Base-by-base conservation (phyloP, 2,797 vertebrate genomes). In the Anolis apletophallus region DNA sequence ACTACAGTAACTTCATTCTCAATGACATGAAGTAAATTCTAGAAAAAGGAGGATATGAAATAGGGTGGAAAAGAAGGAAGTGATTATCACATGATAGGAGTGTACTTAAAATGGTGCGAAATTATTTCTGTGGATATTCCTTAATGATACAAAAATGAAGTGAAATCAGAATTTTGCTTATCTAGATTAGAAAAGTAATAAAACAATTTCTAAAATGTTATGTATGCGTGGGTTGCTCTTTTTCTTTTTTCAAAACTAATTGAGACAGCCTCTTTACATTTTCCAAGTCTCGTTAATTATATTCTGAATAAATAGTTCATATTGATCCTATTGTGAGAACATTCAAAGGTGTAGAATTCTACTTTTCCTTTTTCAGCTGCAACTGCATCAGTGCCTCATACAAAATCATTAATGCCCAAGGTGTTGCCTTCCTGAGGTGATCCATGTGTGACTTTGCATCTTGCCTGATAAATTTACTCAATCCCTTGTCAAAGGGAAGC, bases 401-500 rank as follows among this genome's bases (percentile, higher is more conserved):
- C 5, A 26, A 71, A 6, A 17, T 19, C 67, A 50, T 77, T 50
- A 77, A 71, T 77, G 52, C 80, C 52, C 73, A 83, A 52, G 19
- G 29, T 29, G 23, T 64, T 34, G 13, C 5, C n/a, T 80, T 26
- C 10, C 26, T 67, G 34, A 74, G 59, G 11, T 40, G 36, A 67
- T 76, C 59, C 29, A 5, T 57, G 23, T 55, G 79, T 52, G 36
- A 81, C 71, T 81, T 68, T 81, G 50, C 76, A 82, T 76, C 50
- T 71, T n/a, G 0, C 50, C 73, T 67, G 61, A 71, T 87, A 87
- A 77, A 82, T 87, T 68, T 77, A 19, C 21, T 69, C 52, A 26
- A 59, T 87, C 72, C n/a, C 73, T 74, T 82, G 74, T 59, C 80
- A 82, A 82, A 87, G 77, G 32, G 77, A 64, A 82, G 11, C 50